Percentiles rank a stretch among this genome's conserved stretches.
Evolutionary conservation across 2,113 vertebrate species (phyloP).

Genomic region (Formicarius rufipectus): DNA sequence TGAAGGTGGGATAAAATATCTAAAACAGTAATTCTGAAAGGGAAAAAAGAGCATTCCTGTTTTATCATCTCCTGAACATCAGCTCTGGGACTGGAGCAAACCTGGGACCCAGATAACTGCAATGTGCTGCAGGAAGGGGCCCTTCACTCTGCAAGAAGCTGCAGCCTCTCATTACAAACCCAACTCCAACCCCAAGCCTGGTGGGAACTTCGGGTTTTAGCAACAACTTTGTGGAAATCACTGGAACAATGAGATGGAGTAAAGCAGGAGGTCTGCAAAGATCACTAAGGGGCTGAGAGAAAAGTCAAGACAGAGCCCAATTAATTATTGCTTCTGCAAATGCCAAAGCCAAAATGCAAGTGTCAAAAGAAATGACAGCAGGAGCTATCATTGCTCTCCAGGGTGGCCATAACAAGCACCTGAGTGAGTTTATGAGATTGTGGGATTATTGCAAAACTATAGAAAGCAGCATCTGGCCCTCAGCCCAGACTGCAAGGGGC

Average conservation of each 20-base stretch:
- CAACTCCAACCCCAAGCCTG: background rate
- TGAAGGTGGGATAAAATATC: background rate
- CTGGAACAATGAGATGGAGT: rapidly evolving
- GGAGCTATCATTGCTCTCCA: background rate
- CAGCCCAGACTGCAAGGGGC: background rate
- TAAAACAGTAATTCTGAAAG: background rate
- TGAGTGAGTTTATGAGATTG: background rate
- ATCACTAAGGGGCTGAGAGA: background rate
- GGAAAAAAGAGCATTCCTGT: background rate
- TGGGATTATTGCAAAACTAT: background rate
- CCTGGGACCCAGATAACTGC: background rate
- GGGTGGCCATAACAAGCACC: background rate
- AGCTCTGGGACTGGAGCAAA: background rate
- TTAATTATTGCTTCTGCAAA: background rate
- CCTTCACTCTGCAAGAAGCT: background rate
- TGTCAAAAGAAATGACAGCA: background rate
- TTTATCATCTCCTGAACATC: background rate
- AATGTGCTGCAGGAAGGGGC: background rate
- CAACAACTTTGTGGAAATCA: background rate
- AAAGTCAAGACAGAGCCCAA: background rate
- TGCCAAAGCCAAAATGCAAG: background rate
- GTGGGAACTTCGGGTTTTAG: background rate
- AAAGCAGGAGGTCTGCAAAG: background rate
- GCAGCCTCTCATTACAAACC: background rate
- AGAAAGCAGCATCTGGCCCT: slow-evolving; percentile 1